Percentiles rank a stretch among this genome's conserved stretches.
phyloP scores from a whole-genome alignment of 2,797 vertebrate genomes.

The Anguilla pacifica region DNA sequence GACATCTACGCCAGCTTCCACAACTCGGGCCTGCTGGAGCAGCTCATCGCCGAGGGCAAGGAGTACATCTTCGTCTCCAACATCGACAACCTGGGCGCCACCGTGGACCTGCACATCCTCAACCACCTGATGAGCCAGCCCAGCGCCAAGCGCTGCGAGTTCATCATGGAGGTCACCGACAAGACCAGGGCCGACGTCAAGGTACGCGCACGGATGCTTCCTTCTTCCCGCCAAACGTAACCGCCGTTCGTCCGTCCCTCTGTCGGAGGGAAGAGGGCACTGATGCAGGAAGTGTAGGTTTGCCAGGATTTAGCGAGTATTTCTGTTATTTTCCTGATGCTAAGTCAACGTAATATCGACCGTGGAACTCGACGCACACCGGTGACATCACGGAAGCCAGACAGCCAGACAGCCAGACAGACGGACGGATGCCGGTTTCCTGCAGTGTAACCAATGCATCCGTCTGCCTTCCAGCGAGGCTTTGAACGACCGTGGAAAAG shows the following conservation, averaged over 20 bases:
- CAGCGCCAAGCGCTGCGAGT: constrained; percentile 81
- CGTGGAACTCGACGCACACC: no score
- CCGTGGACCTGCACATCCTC: constrained; percentile 86
- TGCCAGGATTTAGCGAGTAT: no score
- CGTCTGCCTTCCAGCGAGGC: background rate
- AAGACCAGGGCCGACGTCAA: constrained; percentile 89
- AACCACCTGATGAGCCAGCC: constrained; percentile 84
- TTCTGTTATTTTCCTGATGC: no score
- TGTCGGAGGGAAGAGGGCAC: background rate
- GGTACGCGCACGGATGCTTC: constrained; percentile 61
- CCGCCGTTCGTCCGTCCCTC: background rate
- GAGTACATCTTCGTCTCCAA: constrained; percentile 91
- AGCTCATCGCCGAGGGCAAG: constrained; percentile 79
- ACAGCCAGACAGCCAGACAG: no score
- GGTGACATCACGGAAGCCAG: no score
- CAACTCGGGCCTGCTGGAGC: constrained; percentile 84
- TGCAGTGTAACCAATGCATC: background rate
- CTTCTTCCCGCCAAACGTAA: no score
- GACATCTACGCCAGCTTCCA: constrained; percentile 87
- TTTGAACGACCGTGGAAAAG: background rate
- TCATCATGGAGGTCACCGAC: constrained; percentile 90
- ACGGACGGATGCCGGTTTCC: no score
- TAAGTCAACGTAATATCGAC: no score
- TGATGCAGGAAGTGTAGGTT: background rate
- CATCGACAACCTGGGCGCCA: constrained; percentile 88